Evolutionary conservation across 1,140 invertebrate species (phyloP).

Genomic region (Megathymus violae): DNA sequence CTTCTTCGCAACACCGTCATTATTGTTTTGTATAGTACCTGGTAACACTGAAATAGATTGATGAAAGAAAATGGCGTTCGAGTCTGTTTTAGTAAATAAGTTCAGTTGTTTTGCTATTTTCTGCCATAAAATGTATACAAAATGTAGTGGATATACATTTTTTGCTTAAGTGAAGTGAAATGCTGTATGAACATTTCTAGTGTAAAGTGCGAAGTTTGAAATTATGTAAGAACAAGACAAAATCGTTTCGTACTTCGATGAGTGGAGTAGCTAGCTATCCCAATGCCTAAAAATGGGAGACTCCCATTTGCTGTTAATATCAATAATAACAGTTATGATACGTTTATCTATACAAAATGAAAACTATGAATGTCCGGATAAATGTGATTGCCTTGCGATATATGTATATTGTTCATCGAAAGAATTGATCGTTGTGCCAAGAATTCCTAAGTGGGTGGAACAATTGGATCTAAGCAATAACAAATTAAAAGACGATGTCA

Average conservation of each 20-base stretch:
- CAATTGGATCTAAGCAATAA: constrained; percentile 84
- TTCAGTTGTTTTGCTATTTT: constrained; percentile 57
- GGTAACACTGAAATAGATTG: constrained; percentile 35
- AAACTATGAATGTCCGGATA: constrained; percentile 83
- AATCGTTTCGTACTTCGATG: constrained; percentile 58
- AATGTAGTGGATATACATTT: constrained; percentile 56
- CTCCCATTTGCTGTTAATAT: constrained; percentile 68
- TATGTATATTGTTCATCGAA: constrained; percentile 86
- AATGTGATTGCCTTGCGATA: constrained; percentile 84
- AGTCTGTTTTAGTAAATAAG: constrained; percentile 65
- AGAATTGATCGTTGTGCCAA: constrained; percentile 84
- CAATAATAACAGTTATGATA: constrained; percentile 57
- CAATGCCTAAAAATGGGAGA: constrained; percentile 80
- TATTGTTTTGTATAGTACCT: no score
- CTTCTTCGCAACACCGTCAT: no score
- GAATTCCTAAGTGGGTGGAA: constrained; percentile 86
- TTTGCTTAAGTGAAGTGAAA: constrained; percentile 53
- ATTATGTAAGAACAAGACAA: constrained; percentile 76
- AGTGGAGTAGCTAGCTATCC: constrained; percentile 59
- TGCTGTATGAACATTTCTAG: constrained; percentile 39
- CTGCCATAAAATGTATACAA: constrained; percentile 46
- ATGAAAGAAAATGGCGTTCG: constrained; percentile 73
- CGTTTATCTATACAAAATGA: constrained; percentile 66
- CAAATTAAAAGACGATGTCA: constrained; percentile 67
- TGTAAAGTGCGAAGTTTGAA: constrained; percentile 43